Conservation (phyloP, 2,113 vertebrate species). For the Cyprinus carpio region DNA sequence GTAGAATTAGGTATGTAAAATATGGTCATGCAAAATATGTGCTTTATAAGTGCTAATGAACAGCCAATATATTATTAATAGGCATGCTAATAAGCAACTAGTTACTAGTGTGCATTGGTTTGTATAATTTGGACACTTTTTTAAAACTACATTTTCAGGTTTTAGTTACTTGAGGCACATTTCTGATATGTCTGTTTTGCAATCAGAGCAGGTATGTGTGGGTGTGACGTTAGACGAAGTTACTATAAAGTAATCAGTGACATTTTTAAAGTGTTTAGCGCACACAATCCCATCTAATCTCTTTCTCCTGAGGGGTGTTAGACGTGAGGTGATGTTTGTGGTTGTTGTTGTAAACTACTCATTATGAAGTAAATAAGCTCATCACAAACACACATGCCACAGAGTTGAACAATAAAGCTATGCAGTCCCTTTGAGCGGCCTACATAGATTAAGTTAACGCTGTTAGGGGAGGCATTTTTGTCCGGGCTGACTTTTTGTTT, state of each 20-base stretch:
- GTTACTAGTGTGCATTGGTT: no score
- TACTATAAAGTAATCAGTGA: constrained; percentile 2
- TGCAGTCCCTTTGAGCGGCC: background rate
- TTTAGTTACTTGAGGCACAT: background rate
- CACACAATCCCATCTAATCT: constrained; percentile 43
- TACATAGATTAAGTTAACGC: background rate
- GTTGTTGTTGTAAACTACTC: constrained; percentile 34
- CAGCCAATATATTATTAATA: no score
- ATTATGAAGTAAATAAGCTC: background rate
- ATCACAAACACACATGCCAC: constrained; percentile 7
- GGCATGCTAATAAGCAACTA: no score
- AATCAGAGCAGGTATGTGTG: background rate
- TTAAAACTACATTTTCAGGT: background rate
- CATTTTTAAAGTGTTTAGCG: background rate
- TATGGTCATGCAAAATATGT: no score
- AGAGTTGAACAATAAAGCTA: background rate
- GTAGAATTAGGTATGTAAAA: no score
- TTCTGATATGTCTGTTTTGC: background rate
- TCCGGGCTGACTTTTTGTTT: background rate
- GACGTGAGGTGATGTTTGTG: constrained; percentile 21
- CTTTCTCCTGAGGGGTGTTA: constrained; percentile 10
- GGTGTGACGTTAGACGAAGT: background rate
- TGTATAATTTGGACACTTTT: no score
- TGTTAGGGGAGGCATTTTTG: background rate
- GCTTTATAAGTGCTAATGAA: no score